A percentile compares a stretch with the other conserved stretches of the same genome.
These are phyloP conservation scores for Amorpha juglandis DNA, from an alignment of 2,888 invertebrate species.

Conservation along the genomic window DNA sequence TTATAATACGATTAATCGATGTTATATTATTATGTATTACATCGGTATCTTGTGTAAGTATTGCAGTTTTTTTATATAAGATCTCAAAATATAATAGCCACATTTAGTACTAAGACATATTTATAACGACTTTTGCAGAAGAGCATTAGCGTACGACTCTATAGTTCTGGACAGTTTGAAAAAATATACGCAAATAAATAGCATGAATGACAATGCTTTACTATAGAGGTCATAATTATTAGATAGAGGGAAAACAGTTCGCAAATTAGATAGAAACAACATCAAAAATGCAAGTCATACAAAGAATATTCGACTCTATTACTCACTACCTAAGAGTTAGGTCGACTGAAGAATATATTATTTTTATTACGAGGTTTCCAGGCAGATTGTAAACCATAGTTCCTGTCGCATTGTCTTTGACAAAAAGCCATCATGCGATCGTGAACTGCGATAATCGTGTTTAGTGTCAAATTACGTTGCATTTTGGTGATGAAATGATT, in stretches of 20 bases:
- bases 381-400: constrained; percentile 60
- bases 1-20: too few relatives aligned
- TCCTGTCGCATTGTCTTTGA: constrained; percentile 76
- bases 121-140: not conserved
- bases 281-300: not conserved
- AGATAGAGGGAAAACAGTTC: constrained; percentile 40
- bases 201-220: constrained; percentile 24
- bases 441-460: constrained; percentile 52
- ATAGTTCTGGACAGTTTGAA: not conserved
- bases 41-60: too few relatives aligned
- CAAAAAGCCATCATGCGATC: constrained; percentile 50
- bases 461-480: constrained; percentile 47
- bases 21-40: too few relatives aligned
- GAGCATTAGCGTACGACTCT: not conserved
- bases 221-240: constrained; percentile 32
- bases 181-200: not conserved
- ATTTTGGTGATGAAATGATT: constrained; percentile 36
- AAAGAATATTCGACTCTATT: constrained; percentile 43
- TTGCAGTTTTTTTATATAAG: too few relatives aligned
- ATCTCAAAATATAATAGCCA: too few relatives aligned
- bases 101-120: too few relatives aligned
- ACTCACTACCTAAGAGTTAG: constrained; percentile 34
- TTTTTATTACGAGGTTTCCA: constrained; percentile 28
- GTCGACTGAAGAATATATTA: constrained; percentile 27
- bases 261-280: constrained; percentile 42